phyloP scores from a whole-genome alignment of 2,113 vertebrate genomes.

The Dolichotis patagonum region DNA sequence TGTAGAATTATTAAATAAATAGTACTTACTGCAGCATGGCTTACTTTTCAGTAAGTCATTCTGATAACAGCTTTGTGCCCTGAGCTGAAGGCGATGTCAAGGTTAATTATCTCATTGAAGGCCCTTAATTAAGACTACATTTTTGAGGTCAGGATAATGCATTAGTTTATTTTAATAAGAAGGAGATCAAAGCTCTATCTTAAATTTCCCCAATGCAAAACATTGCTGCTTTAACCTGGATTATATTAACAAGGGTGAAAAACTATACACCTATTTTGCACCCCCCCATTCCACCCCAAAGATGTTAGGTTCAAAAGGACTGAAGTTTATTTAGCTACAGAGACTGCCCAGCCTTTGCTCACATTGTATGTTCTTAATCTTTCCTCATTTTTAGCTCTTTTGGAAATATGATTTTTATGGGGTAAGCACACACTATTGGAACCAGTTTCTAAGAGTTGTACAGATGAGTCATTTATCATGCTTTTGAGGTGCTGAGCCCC shows the following conservation, averaged over 20 bases:
- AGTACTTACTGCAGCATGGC: constrained; percentile 70
- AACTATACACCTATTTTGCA: constrained; percentile 20
- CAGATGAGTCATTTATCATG: background rate
- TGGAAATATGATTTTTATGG: constrained; percentile 3
- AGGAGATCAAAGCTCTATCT: constrained; percentile 77
- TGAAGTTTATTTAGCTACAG: background rate
- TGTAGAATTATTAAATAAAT: constrained; percentile 79
- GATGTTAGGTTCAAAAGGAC: background rate
- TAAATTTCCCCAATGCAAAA: background rate
- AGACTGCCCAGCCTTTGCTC: background rate
- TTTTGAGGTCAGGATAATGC: constrained; percentile 81
- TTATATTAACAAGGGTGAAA: constrained; percentile 24
- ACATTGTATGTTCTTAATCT: background rate
- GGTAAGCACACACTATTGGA: constrained; percentile 7
- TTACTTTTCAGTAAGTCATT: constrained; percentile 82
- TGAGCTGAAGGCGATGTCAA: constrained; percentile 84
- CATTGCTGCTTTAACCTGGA: constrained; percentile 64
- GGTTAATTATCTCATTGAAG: constrained; percentile 87
- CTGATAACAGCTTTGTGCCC: constrained; percentile 80
- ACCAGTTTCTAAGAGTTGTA: background rate
- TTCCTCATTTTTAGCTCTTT: background rate
- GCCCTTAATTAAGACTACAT: constrained; percentile 82
- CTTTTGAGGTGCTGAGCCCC: background rate
- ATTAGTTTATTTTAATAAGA: constrained; percentile 81
- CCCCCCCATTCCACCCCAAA: background rate